Evolutionary conservation across 2,797 vertebrate species (phyloP).

Genomic region (Leptoclinus maculatus): DNA sequence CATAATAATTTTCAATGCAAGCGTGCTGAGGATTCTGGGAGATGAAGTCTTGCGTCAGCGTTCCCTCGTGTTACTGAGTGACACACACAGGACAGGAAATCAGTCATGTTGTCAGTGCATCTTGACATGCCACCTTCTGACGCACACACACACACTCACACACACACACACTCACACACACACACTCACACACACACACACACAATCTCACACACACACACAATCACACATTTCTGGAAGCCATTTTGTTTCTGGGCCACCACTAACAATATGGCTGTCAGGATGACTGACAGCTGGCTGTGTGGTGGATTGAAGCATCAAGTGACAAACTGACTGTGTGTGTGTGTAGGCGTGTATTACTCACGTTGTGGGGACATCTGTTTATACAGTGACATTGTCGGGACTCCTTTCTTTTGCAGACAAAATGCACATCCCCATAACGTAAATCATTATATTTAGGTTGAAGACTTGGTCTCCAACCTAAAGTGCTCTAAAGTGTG

Average conservation of each 20-base stretch:
- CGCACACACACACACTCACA: too few species aligned
- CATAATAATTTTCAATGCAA: too few species aligned
- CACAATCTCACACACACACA: slow-evolving; percentile 18
- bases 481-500: background rate
- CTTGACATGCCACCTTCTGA: too few species aligned
- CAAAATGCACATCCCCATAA: too few species aligned
- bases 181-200: background rate
- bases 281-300: slow-evolving; percentile 59
- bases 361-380: background rate
- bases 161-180: too few species aligned
- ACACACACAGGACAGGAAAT: too few species aligned
- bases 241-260: slow-evolving; percentile 31
- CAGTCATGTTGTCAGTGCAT: too few species aligned
- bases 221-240: background rate
- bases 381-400: background rate
- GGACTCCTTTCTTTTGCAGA: background rate
- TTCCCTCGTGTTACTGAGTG: too few species aligned
- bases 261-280: slow-evolving; percentile 56
- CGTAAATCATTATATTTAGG: too few species aligned
- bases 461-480: too few species aligned
- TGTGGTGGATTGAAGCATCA: slow-evolving; percentile 54
- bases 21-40: too few species aligned
- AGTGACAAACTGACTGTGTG: slow-evolving; percentile 43
- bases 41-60: too few species aligned
- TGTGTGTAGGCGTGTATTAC: slow-evolving; percentile 4